Base-by-base conservation (phyloP, 2,113 vertebrate genomes). In the Silurus glanis region DNA sequence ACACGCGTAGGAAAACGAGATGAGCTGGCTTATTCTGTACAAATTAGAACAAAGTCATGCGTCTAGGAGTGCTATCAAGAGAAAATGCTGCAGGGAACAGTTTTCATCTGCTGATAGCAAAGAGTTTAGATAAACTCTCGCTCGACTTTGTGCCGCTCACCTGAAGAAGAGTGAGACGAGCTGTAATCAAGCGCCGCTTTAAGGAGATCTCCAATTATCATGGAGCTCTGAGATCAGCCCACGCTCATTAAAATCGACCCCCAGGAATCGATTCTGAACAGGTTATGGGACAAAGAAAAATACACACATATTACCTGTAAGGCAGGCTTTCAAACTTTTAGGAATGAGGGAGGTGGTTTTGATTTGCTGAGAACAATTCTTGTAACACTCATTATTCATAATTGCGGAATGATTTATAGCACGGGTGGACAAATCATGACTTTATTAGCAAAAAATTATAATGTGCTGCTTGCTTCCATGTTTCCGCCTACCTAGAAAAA, bases 161-260 rank as follows among this genome's bases (percentile, higher is more conserved):
- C 10, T 72, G 53, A 79, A 66, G 37, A 74, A 51, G 23, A 78
- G 62, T 58, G 76, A 85, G 62, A 69, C 62, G 21, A 58, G 67
- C 84, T 85, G n/a, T 69, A 80, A 85, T 85, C 75, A 80, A 80
- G 75, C 51, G 45, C 59, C 45, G 75, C 75, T 85, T 78, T 53
- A 80, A 64, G 75, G 75, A 80, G 84, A 85, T 79, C 75, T 85
- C 75, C 75, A 53, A 85, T 85, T 85, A 79, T 66, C 72, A 56
- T 21, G 47, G 49, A 21, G 59, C 72, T 45, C 59, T 85, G 49
- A 85, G 64, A 85, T 85, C 75, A 69, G 84, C 75, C 37, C 62
- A 85, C 53, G 7, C 51, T 79, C 84, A 69, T 79, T 85, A 78
- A 66, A 80, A 85, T 84, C 83, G 69, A 84, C 83, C 83, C 83